Evolutionary conservation across 2,888 invertebrate species (phyloP).

Genomic region (Apomyelois bistriatella): DNA sequence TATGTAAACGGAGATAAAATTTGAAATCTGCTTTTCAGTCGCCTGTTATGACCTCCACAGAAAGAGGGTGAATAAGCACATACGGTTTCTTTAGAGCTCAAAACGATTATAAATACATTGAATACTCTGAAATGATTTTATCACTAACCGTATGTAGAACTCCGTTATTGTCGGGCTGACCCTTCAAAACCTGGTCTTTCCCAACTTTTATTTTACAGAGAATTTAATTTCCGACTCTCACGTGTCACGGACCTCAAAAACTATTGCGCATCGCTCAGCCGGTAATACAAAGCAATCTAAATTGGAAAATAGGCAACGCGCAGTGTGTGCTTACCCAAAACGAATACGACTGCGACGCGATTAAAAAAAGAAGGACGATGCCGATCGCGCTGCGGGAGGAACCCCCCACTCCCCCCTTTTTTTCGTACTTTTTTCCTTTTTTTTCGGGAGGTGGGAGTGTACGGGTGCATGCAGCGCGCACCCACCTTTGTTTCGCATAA

Average conservation of each 20-base stretch:
- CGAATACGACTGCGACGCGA: conserved; percentile 78
- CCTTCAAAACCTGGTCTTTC: conserved; percentile 9
- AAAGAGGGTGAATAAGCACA: too few relatives aligned
- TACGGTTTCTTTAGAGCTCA: too few relatives aligned
- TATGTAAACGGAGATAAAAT: too few relatives aligned
- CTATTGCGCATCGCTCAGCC: conserved; percentile 78
- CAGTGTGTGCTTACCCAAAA: conserved; percentile 80
- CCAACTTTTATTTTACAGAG: conserved; percentile 43
- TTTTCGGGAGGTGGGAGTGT: conserved; percentile 75
- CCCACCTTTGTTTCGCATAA: conserved; percentile 80
- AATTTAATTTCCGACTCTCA: conserved; percentile 72
- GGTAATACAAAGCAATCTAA: conserved; percentile 80
- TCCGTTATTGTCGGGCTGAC: background rate
- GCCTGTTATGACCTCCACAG: too few relatives aligned
- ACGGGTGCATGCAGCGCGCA: conserved; percentile 75
- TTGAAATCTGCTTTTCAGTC: too few relatives aligned
- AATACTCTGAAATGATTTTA: background rate
- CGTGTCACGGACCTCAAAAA: conserved; percentile 75
- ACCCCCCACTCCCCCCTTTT: conserved; percentile 49
- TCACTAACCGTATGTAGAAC: background rate
- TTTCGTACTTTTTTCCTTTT: conserved; percentile 62
- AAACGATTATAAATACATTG: background rate
- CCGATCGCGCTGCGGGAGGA: conserved; percentile 76
- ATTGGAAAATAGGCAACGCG: conserved; percentile 80
- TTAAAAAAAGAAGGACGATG: conserved; percentile 79